Percentiles rank a stretch among this genome's conserved stretches.
These are phyloP conservation scores for Calephelis nemesis DNA, from an alignment of 1,140 invertebrate genomes.

Conservation along the genomic window DNA sequence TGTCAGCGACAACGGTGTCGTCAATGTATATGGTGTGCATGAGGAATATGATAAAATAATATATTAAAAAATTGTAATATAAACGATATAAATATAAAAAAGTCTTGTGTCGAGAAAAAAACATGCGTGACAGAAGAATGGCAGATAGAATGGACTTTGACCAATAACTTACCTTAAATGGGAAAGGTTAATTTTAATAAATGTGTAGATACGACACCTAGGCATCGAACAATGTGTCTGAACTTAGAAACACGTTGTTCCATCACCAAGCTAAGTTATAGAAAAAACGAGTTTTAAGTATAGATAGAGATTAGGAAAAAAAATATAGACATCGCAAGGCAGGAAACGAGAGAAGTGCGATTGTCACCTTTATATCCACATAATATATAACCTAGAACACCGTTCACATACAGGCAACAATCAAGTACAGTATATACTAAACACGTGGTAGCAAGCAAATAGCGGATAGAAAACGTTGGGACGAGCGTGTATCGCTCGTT, in stretches of 20 bases:
- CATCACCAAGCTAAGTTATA: slow-evolving; percentile 68
- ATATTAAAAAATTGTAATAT: slow-evolving; percentile 50
- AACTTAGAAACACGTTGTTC: slow-evolving; percentile 57
- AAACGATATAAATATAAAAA: slow-evolving; percentile 46
- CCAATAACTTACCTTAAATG: slow-evolving; percentile 67
- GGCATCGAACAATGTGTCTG: slow-evolving; percentile 64
- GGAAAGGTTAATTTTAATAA: slow-evolving; percentile 20
- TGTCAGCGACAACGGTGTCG: slow-evolving; percentile 27
- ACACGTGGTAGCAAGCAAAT: slow-evolving; percentile 75
- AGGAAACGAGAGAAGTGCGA: slow-evolving; percentile 68
- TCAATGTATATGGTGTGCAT: slow-evolving; percentile 57
- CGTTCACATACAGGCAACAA: slow-evolving; percentile 69
- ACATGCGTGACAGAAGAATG: slow-evolving; percentile 66
- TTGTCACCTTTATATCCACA: slow-evolving; percentile 67
- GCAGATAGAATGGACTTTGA: slow-evolving; percentile 51
- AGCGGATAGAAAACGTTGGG: slow-evolving; percentile 69
- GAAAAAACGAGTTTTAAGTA: slow-evolving; percentile 56
- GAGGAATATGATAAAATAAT: slow-evolving; percentile 64
- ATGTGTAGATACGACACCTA: slow-evolving; percentile 51
- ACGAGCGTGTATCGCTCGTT: slow-evolving; percentile 57
- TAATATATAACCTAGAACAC: slow-evolving; percentile 51
- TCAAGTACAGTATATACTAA: slow-evolving; percentile 72
- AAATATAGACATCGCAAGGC: slow-evolving; percentile 66
- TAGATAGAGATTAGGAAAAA: slow-evolving; percentile 46
- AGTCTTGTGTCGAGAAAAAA: slow-evolving; percentile 43